These are phyloP conservation scores for Trichopoda pennipes DNA, from an alignment of 2,888 invertebrate species.

Conservation along the genomic window DNA sequence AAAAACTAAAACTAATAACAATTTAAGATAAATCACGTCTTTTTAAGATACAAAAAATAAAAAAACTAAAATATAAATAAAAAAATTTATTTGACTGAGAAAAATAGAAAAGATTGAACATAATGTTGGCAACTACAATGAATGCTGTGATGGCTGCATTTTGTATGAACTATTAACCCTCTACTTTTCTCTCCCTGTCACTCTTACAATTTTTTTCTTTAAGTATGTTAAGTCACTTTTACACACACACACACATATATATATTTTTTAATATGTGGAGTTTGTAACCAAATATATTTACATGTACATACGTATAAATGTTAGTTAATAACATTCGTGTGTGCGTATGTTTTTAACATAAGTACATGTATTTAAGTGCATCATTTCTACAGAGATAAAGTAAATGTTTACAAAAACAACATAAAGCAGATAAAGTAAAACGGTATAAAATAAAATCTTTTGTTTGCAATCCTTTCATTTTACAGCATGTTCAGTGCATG, in stretches of 20 bases:
- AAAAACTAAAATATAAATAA: conserved; percentile 33
- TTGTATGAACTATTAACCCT: neutral
- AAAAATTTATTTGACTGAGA: conserved; percentile 17
- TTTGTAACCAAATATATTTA: too few relatives aligned
- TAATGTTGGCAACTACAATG: conserved; percentile 57
- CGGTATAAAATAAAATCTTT: too few relatives aligned
- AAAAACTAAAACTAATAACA: conserved; percentile 62
- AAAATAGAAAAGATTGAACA: neutral
- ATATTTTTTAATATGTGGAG: neutral
- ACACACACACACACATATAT: conserved; percentile 30
- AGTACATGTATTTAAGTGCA: too few relatives aligned
- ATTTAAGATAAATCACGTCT: conserved; percentile 68
- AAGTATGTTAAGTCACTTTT: too few relatives aligned
- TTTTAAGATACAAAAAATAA: conserved; percentile 43
- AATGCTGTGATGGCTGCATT: conserved; percentile 47
- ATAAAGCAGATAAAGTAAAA: too few relatives aligned
- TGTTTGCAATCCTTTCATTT: too few relatives aligned
- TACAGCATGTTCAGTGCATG: too few relatives aligned
- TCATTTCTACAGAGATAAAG: too few relatives aligned
- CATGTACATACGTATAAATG: neutral
- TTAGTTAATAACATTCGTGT: conserved; percentile 20
- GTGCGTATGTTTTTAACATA: neutral
- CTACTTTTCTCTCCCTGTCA: neutral
- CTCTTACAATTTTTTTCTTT: neutral
- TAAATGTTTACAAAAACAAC: too few relatives aligned